phyloP scores from a whole-genome alignment of 2,888 invertebrate genomes.

The Athalia circularis region DNA sequence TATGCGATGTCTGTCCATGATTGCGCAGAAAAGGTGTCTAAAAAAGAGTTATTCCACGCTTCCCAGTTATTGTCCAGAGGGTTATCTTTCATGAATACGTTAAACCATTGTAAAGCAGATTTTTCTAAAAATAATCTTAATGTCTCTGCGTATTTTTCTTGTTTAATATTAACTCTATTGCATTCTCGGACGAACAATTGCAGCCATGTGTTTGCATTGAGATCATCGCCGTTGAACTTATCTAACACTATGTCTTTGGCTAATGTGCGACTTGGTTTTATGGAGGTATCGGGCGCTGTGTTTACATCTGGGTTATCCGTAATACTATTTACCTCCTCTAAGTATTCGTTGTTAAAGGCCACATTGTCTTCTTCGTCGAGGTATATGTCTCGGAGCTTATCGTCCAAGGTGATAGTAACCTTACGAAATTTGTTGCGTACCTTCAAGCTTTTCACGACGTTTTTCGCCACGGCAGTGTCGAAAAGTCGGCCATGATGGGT shows the following conservation, averaged over 20 bases:
- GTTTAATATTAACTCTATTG: conserved; percentile 13
- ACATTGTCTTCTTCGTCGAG: conserved; percentile 49
- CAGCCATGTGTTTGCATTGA: conserved; percentile 40
- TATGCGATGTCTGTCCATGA: conserved; percentile 41
- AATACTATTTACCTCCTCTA: conserved; percentile 37
- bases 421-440: conserved; percentile 18
- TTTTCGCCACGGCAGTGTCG: neutral
- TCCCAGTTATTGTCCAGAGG: conserved; percentile 22
- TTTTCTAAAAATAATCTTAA: conserved; percentile 44
- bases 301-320: conserved; percentile 22
- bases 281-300: too few species aligned
- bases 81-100: neutral
- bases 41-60: conserved; percentile 42
- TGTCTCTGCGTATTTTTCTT: conserved; percentile 37
- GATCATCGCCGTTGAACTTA: conserved; percentile 43
- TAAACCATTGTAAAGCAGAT: conserved; percentile 20
- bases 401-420: conserved; percentile 21
- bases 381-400: conserved; percentile 42
- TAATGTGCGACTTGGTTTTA: conserved; percentile 5
- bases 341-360: conserved; percentile 46
- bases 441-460: conserved; percentile 39
- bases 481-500: conserved; percentile 27
- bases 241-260: conserved; percentile 41
- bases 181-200: conserved; percentile 35
- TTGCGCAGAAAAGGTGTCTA: conserved; percentile 44